Evolutionary conservation across 2,888 invertebrate genomes (phyloP).

Genomic region (Mimachlamys varia): DNA sequence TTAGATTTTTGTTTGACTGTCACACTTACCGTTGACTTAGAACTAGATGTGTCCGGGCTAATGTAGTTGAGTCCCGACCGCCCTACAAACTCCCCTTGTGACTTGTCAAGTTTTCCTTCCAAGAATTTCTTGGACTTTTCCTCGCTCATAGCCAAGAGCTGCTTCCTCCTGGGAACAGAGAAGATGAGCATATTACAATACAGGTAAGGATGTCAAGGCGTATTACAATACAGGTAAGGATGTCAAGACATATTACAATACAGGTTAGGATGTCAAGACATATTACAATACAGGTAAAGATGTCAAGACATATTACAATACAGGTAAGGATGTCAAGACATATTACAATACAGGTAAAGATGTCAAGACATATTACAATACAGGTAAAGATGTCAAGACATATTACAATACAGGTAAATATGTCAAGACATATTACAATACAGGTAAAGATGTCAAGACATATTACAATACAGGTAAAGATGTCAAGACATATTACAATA

Average conservation of each 20-base stretch:
- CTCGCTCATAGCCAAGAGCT: constrained; percentile 71
- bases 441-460: no score
- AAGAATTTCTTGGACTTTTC: constrained; percentile 71
- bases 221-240: background rate
- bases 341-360: background rate
- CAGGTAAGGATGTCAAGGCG: no score
- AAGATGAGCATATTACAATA: background rate
- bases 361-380: background rate
- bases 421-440: background rate
- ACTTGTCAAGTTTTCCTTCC: constrained; percentile 69
- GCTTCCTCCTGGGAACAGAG: constrained; percentile 70
- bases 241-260: background rate
- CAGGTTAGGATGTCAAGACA: no score
- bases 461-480: background rate
- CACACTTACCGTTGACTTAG: constrained; percentile 46
- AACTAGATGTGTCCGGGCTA: constrained; percentile 50
- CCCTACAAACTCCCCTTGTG: constrained; percentile 75
- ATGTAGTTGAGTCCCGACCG: constrained; percentile 74
- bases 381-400: no score
- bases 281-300: background rate
- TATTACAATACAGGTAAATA: background rate
- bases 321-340: no score
- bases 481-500: background rate
- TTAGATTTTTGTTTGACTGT: no score
- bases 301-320: background rate